Evolutionary conservation across 2,888 invertebrate species (phyloP), one percentile per base, ranked within the genome.

Genomic region (Trichopoda pennipes): DNA sequence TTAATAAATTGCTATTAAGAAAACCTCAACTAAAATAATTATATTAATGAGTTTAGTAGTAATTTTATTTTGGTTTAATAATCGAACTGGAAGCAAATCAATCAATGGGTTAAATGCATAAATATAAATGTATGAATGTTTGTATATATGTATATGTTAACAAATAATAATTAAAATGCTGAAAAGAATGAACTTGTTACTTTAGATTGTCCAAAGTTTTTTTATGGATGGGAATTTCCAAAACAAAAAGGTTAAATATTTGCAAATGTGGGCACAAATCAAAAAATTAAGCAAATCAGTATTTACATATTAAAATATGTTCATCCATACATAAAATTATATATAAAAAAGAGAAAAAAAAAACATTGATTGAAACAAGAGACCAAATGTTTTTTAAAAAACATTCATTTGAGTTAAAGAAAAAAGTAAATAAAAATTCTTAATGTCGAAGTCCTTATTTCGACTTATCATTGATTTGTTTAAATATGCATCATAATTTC

Each of bases 221-320:
- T 66, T 68, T 66, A 79, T 21, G 66, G 47, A 38, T 70, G 78
- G 81, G 81, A 68, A 79, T 82, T 82, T 79, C 81, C 81, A 75
- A 79, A 73, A 28, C n/a, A n/a, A 79, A 64, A 12, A 56, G 44
- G 38, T 7, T 21, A 56, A 74, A 23, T 19, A 14, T 58, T 58
- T 58, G 47, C n/a, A 53, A 63, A 61, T 69, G 60, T 69, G 60
- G 42, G 44, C 42, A 51, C 28, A 21, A 55, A 16, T 42, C 51
- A n/a, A 76, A 68, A 66, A 16, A 63, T 21, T 51, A 74, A 55
- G 68, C n/a, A 77, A 81, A 78, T 69, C 78, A 75, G 78, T 75
- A 78, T 78, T 77, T 49, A 61, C 21, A 21, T n/a, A 23, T 32
- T 32, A 51, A 76, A 61, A 38, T n/a, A n/a, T n/a, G n/a, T n/a